These are phyloP conservation scores for Antheraea assamensis DNA, from an alignment of 2,888 invertebrate species.

Conservation along the genomic window DNA sequence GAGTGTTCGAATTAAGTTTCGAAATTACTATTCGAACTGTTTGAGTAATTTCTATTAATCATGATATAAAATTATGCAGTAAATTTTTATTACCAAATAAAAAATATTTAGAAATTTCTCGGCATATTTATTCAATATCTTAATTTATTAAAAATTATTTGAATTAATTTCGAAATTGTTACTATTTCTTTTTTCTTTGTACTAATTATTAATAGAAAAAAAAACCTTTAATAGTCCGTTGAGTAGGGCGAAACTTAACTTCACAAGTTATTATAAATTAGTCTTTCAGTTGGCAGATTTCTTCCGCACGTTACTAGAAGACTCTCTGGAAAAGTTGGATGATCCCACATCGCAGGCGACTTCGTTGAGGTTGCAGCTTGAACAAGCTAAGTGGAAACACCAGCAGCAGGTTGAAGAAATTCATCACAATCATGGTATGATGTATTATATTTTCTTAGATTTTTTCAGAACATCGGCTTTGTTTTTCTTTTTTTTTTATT, in stretches of 20 bases:
- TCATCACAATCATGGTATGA: slow-evolving; percentile 85
- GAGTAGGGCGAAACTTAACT: neutral
- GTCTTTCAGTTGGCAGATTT: slow-evolving; percentile 84
- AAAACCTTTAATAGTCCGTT: neutral
- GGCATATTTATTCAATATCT: too few relatives aligned
- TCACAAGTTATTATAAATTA: neutral
- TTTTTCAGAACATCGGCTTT: neutral
- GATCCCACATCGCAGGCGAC: slow-evolving; percentile 82
- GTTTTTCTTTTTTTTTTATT: too few relatives aligned
- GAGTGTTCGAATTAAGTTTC: too few relatives aligned
- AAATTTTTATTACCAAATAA: neutral
- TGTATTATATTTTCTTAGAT: neutral
- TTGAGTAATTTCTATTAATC: too few relatives aligned
- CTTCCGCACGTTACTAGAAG: slow-evolving; percentile 86
- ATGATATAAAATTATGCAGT: neutral
- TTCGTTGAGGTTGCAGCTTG: slow-evolving; percentile 85
- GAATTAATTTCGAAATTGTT: too few relatives aligned
- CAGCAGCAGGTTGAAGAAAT: slow-evolving; percentile 88
- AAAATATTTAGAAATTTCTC: too few relatives aligned
- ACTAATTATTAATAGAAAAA: too few relatives aligned
- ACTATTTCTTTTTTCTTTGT: too few relatives aligned
- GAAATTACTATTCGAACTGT: too few relatives aligned
- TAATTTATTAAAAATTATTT: too few relatives aligned
- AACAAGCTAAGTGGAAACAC: slow-evolving; percentile 87
- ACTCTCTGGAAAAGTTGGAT: slow-evolving; percentile 84